These are phyloP conservation scores for Endotricha flammealis DNA, from an alignment of 2,888 invertebrate genomes.

Conservation along the genomic window DNA sequence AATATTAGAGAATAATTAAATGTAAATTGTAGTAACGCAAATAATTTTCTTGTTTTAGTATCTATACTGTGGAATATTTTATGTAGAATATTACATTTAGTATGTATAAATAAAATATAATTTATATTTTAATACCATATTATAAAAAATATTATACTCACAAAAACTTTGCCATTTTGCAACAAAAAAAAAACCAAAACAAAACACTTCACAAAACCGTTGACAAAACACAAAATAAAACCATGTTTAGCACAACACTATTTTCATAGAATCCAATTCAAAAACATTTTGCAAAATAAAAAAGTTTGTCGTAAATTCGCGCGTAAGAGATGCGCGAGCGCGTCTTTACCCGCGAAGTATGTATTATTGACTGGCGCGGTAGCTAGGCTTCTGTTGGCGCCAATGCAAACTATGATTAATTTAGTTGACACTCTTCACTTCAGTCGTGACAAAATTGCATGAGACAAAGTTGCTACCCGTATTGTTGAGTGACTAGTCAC, in stretches of 20 bases:
- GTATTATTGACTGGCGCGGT: slow-evolving; percentile 5
- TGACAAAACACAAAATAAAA: slow-evolving; percentile 13
- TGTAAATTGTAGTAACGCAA: no score
- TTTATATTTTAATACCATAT: not conserved
- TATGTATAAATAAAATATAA: no score
- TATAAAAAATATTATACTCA: not conserved
- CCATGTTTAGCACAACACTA: slow-evolving; percentile 17
- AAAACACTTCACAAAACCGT: slow-evolving; percentile 18
- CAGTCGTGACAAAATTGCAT: not conserved
- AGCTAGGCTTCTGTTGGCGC: slow-evolving; percentile 4
- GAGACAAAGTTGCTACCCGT: no score
- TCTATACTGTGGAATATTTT: no score
- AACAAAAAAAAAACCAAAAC: slow-evolving; percentile 26
- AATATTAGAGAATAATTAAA: no score
- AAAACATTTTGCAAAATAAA: not conserved
- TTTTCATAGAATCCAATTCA: not conserved
- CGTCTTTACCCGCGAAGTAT: not conserved
- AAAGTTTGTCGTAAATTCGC: not conserved
- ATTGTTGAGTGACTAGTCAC: no score
- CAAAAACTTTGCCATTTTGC: not conserved
- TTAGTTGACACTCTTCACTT: slow-evolving; percentile 6
- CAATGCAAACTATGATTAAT: slow-evolving; percentile 1
- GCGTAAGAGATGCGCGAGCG: not conserved
- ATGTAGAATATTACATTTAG: no score
- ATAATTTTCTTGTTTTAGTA: no score